A percentile compares a stretch with the other conserved stretches of the same genome.
These are phyloP conservation scores for Ooceraea biroi DNA, from an alignment of 1,140 invertebrate genomes.

Conservation along the genomic window DNA sequence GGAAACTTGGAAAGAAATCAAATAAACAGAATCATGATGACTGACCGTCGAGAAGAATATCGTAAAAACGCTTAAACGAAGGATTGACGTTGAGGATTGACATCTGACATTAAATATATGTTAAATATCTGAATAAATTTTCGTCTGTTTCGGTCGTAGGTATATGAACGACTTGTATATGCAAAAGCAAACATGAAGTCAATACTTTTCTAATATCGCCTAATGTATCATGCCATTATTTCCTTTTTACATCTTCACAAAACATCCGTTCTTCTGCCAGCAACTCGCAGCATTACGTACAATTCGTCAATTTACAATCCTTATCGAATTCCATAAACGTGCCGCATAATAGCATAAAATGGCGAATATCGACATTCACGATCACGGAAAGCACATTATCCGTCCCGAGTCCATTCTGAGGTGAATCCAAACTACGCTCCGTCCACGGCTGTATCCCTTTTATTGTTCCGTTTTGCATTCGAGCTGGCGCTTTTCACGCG, in stretches of 20 bases:
- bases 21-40: neutral
- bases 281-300: neutral
- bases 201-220: neutral
- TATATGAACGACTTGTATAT: neutral
- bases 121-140: slow-evolving; percentile 26
- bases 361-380: slow-evolving; percentile 35
- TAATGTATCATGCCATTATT: neutral
- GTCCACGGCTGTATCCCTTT: slow-evolving; percentile 10
- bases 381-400: slow-evolving; percentile 44
- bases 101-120: too few relatives aligned
- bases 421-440: slow-evolving; percentile 16
- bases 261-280: neutral
- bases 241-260: neutral
- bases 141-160: neutral
- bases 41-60: too few relatives aligned
- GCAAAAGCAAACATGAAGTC: neutral
- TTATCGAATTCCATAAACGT: neutral
- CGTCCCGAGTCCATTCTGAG: slow-evolving; percentile 12
- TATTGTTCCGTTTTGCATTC: slow-evolving; percentile 56
- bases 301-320: slow-evolving; percentile 28
- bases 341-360: slow-evolving; percentile 19
- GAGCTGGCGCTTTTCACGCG: slow-evolving; percentile 20
- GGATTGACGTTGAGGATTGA: too few relatives aligned
- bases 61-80: too few relatives aligned
- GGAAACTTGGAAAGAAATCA: neutral